A percentile compares a stretch with the other conserved stretches of the same genome.
phyloP scores from a whole-genome alignment of 2,888 invertebrate species.

The Ochropleura plecta region DNA sequence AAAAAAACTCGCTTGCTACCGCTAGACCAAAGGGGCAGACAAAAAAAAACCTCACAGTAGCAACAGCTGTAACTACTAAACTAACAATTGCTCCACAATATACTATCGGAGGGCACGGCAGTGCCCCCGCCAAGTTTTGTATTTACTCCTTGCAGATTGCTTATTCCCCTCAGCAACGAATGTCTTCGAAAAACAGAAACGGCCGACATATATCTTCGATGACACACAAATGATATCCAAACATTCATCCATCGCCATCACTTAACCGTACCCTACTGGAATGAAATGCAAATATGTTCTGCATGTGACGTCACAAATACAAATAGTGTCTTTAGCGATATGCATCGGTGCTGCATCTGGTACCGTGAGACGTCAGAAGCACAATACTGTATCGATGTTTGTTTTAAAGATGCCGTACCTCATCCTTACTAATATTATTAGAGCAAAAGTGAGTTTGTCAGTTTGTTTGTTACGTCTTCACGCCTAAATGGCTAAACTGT shows the following conservation, averaged over 20 bases:
- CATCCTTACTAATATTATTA: too few species aligned
- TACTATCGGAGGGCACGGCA: too few species aligned
- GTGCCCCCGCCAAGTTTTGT: too few species aligned
- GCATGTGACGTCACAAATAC: constrained; percentile 37
- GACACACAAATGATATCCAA: constrained; percentile 34
- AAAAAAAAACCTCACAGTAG: too few species aligned
- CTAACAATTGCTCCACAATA: background rate
- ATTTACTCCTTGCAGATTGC: background rate
- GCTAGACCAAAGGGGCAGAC: too few species aligned
- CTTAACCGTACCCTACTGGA: constrained; percentile 40
- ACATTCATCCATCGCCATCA: constrained; percentile 15
- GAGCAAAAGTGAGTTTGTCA: background rate
- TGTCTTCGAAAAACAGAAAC: constrained; percentile 11
- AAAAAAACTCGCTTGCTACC: too few species aligned
- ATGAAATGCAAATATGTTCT: constrained; percentile 55
- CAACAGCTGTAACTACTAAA: background rate
- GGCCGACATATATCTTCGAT: constrained; percentile 15
- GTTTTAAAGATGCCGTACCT: background rate
- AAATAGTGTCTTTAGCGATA: constrained; percentile 32
- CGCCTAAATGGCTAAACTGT: too few species aligned
- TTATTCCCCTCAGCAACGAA: background rate
- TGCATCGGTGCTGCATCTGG: constrained; percentile 15
- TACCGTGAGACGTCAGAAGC: background rate
- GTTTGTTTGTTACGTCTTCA: background rate
- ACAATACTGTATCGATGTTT: constrained; percentile 3